Percentiles rank a stretch among this genome's conserved stretches.
These are phyloP conservation scores for Rhabdornis inornatus DNA, from an alignment of 2,113 vertebrate species.

Conservation along the genomic window DNA sequence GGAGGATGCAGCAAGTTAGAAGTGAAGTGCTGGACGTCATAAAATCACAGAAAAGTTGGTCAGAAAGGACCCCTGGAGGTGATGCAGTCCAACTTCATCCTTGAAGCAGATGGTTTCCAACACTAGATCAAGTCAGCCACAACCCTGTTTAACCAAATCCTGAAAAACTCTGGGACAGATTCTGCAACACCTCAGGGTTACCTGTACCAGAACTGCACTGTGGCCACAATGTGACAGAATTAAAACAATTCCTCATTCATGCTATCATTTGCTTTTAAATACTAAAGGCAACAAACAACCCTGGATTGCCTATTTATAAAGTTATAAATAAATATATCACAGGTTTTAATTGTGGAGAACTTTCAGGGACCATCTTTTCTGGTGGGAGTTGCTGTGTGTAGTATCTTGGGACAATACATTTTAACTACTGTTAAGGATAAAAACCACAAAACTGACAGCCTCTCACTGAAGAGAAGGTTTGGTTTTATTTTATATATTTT, in stretches of 20 bases:
- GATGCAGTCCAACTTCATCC: conserved; percentile 7
- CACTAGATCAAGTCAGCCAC: background rate
- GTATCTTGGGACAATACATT: background rate
- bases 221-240: background rate
- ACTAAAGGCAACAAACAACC: background rate
- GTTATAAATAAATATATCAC: background rate
- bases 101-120: background rate
- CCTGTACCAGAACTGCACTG: background rate
- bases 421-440: background rate
- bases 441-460: background rate
- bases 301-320: background rate
- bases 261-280: background rate
- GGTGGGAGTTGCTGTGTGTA: background rate
- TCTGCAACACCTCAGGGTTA: background rate
- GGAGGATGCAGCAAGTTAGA: background rate
- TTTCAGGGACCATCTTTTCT: background rate
- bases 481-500: background rate
- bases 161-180: background rate
- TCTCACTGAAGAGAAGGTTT: background rate
- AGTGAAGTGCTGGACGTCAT: background rate
- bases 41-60: background rate
- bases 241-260: background rate
- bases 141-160: background rate
- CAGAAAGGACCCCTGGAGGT: conserved; percentile 61
- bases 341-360: background rate